phyloP scores from a whole-genome alignment of 2,113 vertebrate genomes.

The Dunckerocampus dactyliophorus region DNA sequence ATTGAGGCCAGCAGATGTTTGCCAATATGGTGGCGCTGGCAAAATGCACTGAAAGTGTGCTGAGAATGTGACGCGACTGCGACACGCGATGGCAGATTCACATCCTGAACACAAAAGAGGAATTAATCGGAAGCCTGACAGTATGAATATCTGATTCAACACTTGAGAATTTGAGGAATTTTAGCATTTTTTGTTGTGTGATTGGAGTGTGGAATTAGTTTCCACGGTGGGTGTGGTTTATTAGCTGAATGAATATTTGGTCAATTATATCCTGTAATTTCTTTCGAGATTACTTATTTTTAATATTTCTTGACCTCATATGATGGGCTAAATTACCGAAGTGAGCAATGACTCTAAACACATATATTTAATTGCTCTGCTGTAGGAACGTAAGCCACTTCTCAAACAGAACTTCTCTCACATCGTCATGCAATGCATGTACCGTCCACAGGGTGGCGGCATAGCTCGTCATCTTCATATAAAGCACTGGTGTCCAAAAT shows the following conservation, averaged over 20 bases:
- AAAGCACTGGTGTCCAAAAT: background rate
- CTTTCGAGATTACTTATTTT: no score
- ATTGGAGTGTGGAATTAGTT: background rate
- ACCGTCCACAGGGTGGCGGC: slow-evolving; percentile 17
- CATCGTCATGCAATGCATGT: slow-evolving; percentile 4
- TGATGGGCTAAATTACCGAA: no score
- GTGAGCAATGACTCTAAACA: no score
- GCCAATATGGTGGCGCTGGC: background rate
- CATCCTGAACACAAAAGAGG: background rate
- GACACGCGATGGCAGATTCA: background rate
- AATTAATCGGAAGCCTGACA: background rate
- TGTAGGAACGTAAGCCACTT: no score
- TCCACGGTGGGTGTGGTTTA: no score
- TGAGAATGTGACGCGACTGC: slow-evolving; percentile 1
- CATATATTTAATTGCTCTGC: no score
- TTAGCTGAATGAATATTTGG: no score
- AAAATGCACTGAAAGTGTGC: slow-evolving; percentile 19
- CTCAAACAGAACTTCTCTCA: background rate
- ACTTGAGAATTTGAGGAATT: background rate
- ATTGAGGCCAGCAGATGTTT: slow-evolving; percentile 14
- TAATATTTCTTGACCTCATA: no score
- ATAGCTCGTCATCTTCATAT: slow-evolving; percentile 4
- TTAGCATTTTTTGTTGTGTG: background rate
- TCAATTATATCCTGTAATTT: no score
- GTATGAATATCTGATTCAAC: slow-evolving; percentile 18